phyloP scores from a whole-genome alignment of 37 sponge, comb jelly and placozoan species.

The Halisarca cf. caerulea region DNA sequence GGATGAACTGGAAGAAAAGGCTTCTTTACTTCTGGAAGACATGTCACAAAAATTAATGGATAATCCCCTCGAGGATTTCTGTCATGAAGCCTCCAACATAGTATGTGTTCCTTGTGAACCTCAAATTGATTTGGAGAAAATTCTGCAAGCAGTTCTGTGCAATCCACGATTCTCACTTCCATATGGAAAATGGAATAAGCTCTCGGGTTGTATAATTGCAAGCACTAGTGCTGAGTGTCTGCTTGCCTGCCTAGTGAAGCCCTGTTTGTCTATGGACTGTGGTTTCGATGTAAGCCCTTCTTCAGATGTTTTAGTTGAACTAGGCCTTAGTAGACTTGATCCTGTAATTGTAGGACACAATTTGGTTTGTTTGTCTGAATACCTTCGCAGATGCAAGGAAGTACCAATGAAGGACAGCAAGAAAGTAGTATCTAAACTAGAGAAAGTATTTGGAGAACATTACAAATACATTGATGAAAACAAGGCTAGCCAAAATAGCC shows the following conservation, averaged over 20 bases:
- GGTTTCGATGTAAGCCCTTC: too few species aligned
- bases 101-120: slow-evolving; percentile 1
- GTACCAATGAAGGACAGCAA: not conserved
- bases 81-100: not conserved
- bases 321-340: not conserved
- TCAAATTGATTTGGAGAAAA: not conserved
- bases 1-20: not conserved
- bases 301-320: too few species aligned
- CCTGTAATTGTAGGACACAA: not conserved
- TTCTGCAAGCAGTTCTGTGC: not conserved
- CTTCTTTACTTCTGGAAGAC: not conserved
- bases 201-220: not conserved
- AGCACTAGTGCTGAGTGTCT: not conserved
- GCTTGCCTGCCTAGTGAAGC: not conserved
- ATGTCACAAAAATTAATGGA: not conserved
- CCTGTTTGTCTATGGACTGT: not conserved
- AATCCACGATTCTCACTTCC: not conserved
- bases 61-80: not conserved
- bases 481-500: not conserved
- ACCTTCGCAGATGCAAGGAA: not conserved
- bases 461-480: not conserved
- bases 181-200: not conserved
- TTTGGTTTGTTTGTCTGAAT: not conserved
- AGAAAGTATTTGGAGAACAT: not conserved
- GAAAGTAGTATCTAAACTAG: not conserved